Evolutionary conservation across 2,888 invertebrate genomes (phyloP), one percentile per base, ranked within the genome.

Genomic region (Theretra japonica): DNA sequence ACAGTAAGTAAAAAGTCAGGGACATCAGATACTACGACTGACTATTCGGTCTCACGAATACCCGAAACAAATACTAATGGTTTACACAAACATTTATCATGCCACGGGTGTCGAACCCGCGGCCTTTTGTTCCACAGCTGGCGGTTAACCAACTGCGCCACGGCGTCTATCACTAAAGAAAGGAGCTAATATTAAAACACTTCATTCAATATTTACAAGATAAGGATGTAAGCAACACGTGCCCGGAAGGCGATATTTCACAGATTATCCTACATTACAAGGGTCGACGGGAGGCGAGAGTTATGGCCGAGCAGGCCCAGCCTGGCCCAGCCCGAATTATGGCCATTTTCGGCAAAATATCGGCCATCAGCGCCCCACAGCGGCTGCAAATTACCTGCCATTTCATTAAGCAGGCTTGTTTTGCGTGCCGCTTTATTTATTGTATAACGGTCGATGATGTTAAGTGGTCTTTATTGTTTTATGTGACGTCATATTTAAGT

Each of bases 331-430:
- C 33, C 33, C 41, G 48, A 23, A 15, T 65, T 23, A 48, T 65
- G 65, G 41, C 65, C 48, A 23, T 48, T 65, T 65, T 1, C 41
- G 7, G 41, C 41, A 21, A 65, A 65, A 65, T 65, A 65, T 65
- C 21, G 41, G 15, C 65, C 21, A 65, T 65, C 48, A 65, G 41
- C 65, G 21, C 30, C 19, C 60, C 21, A 23, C 41, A 17, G 62
- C 65, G 50, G 50, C 41, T 41, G 33, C 65, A 65, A 65, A 65
- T 65, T 65, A 65, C 41, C 65, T 48, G 65, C 21, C 17, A 23
- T 48, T 65, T 65, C 65, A 65, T 65, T 65, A 65, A 21, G 62
- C 11, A 33, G 62, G 15, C 21, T 41, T 25, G 11, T 23, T 58
- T 25, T 58, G 58, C 23, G 50, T 17, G 50, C 11, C 8, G 15